These are phyloP conservation scores for Lophotriccus pileatus DNA, from an alignment of 2,797 vertebrate genomes.

Conservation along the genomic window DNA sequence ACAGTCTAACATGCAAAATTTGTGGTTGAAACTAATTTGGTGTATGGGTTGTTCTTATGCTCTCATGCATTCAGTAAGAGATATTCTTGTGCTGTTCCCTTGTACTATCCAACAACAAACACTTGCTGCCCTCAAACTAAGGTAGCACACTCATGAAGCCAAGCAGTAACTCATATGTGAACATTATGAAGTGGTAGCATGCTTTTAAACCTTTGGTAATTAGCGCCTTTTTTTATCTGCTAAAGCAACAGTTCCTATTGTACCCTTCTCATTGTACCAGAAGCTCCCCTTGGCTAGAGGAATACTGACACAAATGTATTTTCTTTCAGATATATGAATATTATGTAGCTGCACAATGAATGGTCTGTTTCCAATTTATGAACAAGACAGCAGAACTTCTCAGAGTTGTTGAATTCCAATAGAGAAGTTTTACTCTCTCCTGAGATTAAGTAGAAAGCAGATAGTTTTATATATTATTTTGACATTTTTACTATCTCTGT, in stretches of 20 bases:
- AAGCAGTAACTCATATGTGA: neutral
- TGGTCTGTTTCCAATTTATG: neutral
- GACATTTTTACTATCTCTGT: too few species aligned
- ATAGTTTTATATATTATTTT: neutral
- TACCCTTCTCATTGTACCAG: neutral
- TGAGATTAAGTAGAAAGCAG: neutral
- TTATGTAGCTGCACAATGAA: neutral
- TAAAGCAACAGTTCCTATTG: neutral
- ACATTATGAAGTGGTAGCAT: neutral
- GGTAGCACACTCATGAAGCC: too few species aligned
- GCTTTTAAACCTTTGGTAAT: neutral
- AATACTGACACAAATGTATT: neutral
- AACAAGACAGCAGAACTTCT: neutral
- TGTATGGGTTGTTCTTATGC: rapidly evolving
- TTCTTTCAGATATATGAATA: neutral
- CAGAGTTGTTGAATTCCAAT: neutral
- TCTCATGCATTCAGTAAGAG: neutral
- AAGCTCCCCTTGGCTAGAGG: neutral
- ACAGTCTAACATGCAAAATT: neutral
- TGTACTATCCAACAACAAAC: neutral
- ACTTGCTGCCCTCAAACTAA: neutral
- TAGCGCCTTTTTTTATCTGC: neutral
- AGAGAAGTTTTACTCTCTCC: neutral
- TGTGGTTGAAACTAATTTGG: neutral
- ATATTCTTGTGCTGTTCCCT: too few species aligned